A percentile compares a stretch with the other conserved stretches of the same genome.
These are phyloP conservation scores for Uropetala carovei DNA, from an alignment of 2,888 invertebrate species.

Conservation along the genomic window DNA sequence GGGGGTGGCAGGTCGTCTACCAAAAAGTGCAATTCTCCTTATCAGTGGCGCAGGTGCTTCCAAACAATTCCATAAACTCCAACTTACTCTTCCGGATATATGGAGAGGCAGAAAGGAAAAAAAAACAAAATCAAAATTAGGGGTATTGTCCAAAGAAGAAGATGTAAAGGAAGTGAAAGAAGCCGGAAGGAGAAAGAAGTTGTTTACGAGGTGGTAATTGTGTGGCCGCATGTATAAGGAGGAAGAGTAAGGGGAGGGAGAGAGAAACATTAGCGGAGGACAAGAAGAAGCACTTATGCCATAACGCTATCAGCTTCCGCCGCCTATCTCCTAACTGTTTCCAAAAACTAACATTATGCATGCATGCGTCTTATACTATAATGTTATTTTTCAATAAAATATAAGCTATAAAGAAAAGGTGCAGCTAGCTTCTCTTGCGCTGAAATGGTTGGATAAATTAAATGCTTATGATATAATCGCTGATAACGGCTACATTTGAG, in stretches of 20 bases:
- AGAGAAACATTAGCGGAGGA: background rate
- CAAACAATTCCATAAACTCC: background rate
- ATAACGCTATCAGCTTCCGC: conserved; percentile 17
- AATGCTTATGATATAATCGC: too few species aligned
- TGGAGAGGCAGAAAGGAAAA: background rate
- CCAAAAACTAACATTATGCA: too few species aligned
- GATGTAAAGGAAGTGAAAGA: background rate
- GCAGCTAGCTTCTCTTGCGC: too few species aligned
- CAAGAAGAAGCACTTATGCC: conserved; percentile 14
- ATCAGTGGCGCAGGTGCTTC: background rate
- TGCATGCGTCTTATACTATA: too few species aligned
- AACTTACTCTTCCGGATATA: background rate
- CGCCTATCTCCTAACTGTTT: background rate
- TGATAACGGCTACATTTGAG: too few species aligned
- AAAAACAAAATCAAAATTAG: too few species aligned
- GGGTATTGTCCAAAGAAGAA: background rate
- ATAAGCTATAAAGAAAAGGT: too few species aligned
- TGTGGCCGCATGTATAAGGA: background rate
- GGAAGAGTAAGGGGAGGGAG: background rate
- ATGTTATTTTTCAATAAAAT: too few species aligned
- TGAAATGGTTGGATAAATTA: too few species aligned
- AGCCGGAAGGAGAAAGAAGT: background rate
- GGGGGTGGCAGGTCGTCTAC: background rate
- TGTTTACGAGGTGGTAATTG: background rate
- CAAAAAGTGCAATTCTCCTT: background rate